These are phyloP conservation scores for Papilio xuthus DNA, from an alignment of 1,140 invertebrate genomes.

Conservation along the genomic window DNA sequence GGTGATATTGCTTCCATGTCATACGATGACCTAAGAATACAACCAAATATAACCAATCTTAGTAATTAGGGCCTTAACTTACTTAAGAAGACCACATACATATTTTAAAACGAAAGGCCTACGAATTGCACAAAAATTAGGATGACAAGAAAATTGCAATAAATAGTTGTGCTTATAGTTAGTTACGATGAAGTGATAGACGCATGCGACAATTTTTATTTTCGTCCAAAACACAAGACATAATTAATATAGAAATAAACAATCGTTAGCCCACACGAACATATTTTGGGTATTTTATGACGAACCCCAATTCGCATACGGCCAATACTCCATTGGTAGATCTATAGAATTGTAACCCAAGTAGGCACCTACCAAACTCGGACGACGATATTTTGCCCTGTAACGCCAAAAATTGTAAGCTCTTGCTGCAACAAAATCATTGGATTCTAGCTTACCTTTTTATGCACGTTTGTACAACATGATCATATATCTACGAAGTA, in stretches of 20 bases:
- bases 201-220: conserved; percentile 3
- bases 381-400: conserved; percentile 70
- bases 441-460: conserved; percentile 72
- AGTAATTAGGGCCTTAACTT: not conserved
- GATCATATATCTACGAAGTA: conserved; percentile 13
- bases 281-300: conserved; percentile 48
- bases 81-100: not conserved
- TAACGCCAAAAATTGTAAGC: conserved; percentile 82
- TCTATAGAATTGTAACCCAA: conserved; percentile 82
- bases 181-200: conserved; percentile 31
- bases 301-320: conserved; percentile 83
- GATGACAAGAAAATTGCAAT: not conserved
- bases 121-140: not conserved
- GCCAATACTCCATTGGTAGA: conserved; percentile 82
- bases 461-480: conserved; percentile 31
- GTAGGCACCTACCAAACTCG: conserved; percentile 75
- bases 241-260: conserved; percentile 37
- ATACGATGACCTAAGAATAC: conserved; percentile 86
- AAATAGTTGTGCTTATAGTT: conserved; percentile 13
- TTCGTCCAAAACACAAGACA: not conserved
- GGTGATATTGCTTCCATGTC: conserved; percentile 92
- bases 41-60: conserved; percentile 16
- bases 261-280: conserved; percentile 49
- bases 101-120: not conserved
- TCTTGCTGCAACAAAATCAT: conserved; percentile 81